Conservation (phyloP, 1,140 invertebrate species). For the Drosophila tani region DNA sequence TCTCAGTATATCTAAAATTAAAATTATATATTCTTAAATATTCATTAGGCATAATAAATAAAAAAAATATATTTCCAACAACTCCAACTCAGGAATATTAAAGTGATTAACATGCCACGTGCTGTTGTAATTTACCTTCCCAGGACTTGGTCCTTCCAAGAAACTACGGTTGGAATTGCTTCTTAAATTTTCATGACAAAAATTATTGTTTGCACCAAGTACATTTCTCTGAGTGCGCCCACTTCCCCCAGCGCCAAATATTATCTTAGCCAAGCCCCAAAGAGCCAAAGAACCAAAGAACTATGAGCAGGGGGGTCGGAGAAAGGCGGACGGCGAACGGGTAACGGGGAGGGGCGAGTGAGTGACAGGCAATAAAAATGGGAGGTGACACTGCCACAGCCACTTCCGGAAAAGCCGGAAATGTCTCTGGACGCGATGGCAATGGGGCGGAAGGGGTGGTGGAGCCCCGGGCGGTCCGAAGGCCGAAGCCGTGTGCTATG, state of each 20-base stretch:
- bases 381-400: constrained; percentile 43
- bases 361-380: constrained; percentile 57
- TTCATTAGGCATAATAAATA: neutral
- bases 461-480: constrained; percentile 1
- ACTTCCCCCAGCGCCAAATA: constrained; percentile 26
- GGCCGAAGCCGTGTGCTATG: constrained; percentile 48
- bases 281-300: constrained; percentile 7
- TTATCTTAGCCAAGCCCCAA: constrained; percentile 33
- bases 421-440: constrained; percentile 25
- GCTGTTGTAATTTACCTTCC: neutral
- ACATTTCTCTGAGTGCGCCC: constrained; percentile 15
- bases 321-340: too few relatives aligned
- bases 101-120: neutral
- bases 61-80: neutral
- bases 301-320: neutral
- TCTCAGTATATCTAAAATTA: neutral
- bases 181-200: neutral
- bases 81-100: neutral
- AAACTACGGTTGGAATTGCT: neutral
- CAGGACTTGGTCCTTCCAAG: neutral
- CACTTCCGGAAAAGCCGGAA: constrained; percentile 45
- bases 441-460: constrained; percentile 1
- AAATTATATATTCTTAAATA: too few relatives aligned
- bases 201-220: neutral
- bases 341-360: constrained; percentile 5